Percentiles rank a stretch among this genome's conserved stretches.
phyloP scores from a whole-genome alignment of 1,140 invertebrate species.

The Lethrus apterus region DNA sequence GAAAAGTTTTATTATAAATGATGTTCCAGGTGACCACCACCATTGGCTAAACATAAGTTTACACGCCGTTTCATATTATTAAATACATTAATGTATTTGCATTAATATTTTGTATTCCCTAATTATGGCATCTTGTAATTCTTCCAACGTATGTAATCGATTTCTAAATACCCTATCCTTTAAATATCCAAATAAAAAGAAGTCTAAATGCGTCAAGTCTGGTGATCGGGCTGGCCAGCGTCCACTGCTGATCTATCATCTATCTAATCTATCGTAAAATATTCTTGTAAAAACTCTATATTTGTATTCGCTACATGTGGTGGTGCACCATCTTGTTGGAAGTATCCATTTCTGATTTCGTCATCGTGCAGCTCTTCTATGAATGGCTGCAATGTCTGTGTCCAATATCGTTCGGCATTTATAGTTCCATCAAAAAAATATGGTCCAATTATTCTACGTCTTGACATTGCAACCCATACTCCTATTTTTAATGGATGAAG shows the following conservation, averaged over 20 bases:
- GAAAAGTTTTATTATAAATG: too few relatives aligned
- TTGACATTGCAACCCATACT: conserved; percentile 16
- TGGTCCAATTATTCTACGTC: conserved; percentile 13
- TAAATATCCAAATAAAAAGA: conserved; percentile 3
- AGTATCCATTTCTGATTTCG: conserved; percentile 5
- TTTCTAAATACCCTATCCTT: conserved; percentile 1
- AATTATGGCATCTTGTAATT: conserved; percentile 2
- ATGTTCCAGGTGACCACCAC: conserved; percentile 3
- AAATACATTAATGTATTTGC: conserved; percentile 1
- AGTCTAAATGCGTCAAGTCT: conserved; percentile 2
- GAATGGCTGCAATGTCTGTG: too few relatives aligned
- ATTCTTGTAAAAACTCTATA: neutral
- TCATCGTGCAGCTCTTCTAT: conserved; percentile 15
- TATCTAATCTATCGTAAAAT: conserved; percentile 7
- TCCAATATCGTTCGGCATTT: conserved; percentile 3
- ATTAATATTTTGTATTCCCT: conserved; percentile 1
- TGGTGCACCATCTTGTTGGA: conserved; percentile 5
- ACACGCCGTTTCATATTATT: neutral
- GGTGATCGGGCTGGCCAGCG: conserved; percentile 8
- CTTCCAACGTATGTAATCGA: conserved; percentile 3
- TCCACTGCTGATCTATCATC: neutral
- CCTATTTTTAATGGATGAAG: conserved; percentile 17
- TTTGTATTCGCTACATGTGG: neutral
- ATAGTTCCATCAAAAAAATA: conserved; percentile 12
- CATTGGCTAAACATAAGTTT: neutral